Evolutionary conservation across 2,113 vertebrate genomes (phyloP).

Genomic region (Scytalopus superciliaris): DNA sequence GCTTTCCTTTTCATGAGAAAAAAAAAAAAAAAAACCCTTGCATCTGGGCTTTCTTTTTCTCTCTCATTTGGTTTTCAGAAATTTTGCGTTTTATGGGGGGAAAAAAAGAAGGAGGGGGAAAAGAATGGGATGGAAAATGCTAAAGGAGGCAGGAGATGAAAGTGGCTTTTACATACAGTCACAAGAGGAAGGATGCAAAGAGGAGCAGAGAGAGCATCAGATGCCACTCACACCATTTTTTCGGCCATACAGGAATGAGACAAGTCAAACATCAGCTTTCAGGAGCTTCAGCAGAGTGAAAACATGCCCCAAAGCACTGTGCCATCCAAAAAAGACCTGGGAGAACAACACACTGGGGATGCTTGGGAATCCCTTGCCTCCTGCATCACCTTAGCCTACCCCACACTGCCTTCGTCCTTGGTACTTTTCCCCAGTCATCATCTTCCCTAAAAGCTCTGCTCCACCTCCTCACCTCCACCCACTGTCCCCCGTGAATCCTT

Average conservation of each 20-base stretch:
- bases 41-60: neutral
- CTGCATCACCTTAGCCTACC: neutral
- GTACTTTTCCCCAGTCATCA: neutral
- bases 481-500: neutral
- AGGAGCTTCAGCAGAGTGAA: neutral
- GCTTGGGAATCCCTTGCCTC: neutral
- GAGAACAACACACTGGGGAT: neutral
- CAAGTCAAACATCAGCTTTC: neutral
- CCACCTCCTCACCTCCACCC: neutral
- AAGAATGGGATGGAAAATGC: neutral
- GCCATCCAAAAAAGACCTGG: neutral
- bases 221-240: neutral
- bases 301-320: neutral
- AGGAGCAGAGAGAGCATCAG: neutral
- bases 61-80: conserved; percentile 21
- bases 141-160: conserved; percentile 30
- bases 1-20: conserved; percentile 48
- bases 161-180: neutral
- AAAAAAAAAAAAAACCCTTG: neutral
- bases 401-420: neutral
- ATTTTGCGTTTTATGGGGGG: neutral
- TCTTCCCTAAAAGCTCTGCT: neutral
- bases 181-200: neutral
- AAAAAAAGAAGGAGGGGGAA: no score
- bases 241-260: neutral